A percentile compares a stretch with the other conserved stretches of the same genome.
Conservation (phyloP, 1,140 invertebrate species). For the Leptopilina boulardi region DNA sequence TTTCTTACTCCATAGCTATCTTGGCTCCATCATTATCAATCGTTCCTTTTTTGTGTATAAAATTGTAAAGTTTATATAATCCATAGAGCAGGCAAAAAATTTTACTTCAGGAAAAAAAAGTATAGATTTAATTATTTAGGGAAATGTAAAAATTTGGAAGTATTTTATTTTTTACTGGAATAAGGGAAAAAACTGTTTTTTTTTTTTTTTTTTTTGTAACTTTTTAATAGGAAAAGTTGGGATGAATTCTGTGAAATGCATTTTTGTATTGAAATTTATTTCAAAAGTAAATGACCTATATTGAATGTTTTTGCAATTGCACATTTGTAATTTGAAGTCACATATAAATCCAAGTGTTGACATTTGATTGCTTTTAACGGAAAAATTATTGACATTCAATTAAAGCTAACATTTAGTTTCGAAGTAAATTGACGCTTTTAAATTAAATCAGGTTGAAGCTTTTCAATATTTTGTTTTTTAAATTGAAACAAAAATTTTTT, state of each 20-base stretch:
- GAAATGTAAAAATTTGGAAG: too few species aligned
- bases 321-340: conserved; percentile 2
- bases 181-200: too few species aligned
- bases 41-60: neutral
- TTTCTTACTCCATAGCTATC: conserved; percentile 11
- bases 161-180: too few species aligned
- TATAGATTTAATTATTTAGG: too few species aligned
- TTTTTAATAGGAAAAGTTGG: too few species aligned
- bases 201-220: too few species aligned
- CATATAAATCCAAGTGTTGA: neutral
- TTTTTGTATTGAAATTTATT: neutral
- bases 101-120: neutral
- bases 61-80: conserved; percentile 4
- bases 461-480: neutral
- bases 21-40: conserved; percentile 12
- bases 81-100: neutral
- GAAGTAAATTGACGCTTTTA: neutral
- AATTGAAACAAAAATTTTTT: too few species aligned
- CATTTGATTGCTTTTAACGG: conserved; percentile 9
- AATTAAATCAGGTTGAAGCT: neutral
- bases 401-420: neutral
- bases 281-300: neutral
- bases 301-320: neutral
- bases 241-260: too few species aligned
- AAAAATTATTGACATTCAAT: conserved; percentile 13